phyloP scores from a whole-genome alignment of 2,888 invertebrate species.

The Brenthis hecate region DNA sequence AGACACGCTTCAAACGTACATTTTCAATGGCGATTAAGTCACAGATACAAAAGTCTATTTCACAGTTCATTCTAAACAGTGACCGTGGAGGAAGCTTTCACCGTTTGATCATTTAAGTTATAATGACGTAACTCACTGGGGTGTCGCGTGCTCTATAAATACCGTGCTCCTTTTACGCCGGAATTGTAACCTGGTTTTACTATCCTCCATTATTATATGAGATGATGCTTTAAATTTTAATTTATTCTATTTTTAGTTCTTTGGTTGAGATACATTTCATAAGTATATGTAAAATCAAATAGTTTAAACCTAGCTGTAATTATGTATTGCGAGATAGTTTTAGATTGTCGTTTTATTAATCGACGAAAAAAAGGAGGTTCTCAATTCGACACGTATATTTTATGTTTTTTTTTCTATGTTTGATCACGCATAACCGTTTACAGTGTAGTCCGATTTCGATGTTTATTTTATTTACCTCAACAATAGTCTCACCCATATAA shows the following conservation, averaged over 20 bases:
- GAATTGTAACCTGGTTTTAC: constrained; percentile 36
- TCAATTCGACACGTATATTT: no score
- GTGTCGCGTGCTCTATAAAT: constrained; percentile 72
- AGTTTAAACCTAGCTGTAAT: no score
- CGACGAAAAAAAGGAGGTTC: no score
- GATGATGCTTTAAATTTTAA: background rate
- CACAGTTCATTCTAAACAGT: constrained; percentile 37
- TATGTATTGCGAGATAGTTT: no score
- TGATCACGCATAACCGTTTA: no score
- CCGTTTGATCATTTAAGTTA: constrained; percentile 52
- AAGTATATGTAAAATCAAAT: no score
- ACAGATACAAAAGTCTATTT: constrained; percentile 26
- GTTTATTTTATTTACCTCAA: no score
- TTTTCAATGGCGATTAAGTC: constrained; percentile 3
- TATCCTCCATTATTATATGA: constrained; percentile 27
- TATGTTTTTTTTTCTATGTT: no score
- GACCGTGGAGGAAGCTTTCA: constrained; percentile 43
- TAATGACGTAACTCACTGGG: constrained; percentile 68
- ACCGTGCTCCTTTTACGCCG: constrained; percentile 64
- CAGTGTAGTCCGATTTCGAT: no score
- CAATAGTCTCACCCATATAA: no score
- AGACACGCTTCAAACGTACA: constrained; percentile 11
- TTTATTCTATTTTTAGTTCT: no score
- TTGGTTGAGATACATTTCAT: background rate
- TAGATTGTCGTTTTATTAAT: no score